These are phyloP conservation scores for Aproaerema taeniolella DNA, from an alignment of 2,888 invertebrate species.

Conservation along the genomic window DNA sequence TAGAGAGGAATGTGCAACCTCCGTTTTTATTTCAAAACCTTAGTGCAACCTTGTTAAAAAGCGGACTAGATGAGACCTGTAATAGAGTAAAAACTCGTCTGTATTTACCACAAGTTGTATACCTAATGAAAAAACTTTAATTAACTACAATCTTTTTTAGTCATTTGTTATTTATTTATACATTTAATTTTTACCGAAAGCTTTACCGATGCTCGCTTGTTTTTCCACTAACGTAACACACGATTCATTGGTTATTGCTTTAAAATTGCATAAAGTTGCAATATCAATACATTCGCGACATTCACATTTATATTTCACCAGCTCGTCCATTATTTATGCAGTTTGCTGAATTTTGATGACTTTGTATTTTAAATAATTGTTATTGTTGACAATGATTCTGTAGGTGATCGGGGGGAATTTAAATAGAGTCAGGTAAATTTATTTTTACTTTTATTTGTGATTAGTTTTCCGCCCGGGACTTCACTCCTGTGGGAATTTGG, in stretches of 20 bases:
- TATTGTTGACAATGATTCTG: conserved; percentile 36
- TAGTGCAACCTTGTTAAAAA: too few relatives aligned
- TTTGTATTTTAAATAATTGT: conserved; percentile 42
- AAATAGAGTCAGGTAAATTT: too few relatives aligned
- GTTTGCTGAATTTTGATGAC: conserved; percentile 47
- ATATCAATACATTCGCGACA: conserved; percentile 20
- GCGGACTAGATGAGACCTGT: too few relatives aligned
- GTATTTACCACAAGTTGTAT: too few relatives aligned
- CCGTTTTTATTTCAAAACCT: too few relatives aligned
- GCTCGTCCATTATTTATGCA: conserved; percentile 38
- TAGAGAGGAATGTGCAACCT: too few relatives aligned
- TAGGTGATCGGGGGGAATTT: conserved; percentile 25
- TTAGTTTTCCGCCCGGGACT: too few relatives aligned
- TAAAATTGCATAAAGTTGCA: conserved; percentile 13
- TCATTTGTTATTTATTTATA: background rate
- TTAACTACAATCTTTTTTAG: background rate
- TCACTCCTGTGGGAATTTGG: too few relatives aligned
- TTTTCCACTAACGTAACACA: background rate
- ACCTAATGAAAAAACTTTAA: background rate
- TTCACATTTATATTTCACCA: conserved; percentile 37
- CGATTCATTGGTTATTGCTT: conserved; percentile 2
- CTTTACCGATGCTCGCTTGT: too few relatives aligned
- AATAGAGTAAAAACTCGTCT: too few relatives aligned
- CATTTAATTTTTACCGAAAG: too few relatives aligned
- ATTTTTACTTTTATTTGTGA: too few relatives aligned